These are phyloP conservation scores for Eupsilia transversa DNA, from an alignment of 2,888 invertebrate genomes.

Conservation along the genomic window DNA sequence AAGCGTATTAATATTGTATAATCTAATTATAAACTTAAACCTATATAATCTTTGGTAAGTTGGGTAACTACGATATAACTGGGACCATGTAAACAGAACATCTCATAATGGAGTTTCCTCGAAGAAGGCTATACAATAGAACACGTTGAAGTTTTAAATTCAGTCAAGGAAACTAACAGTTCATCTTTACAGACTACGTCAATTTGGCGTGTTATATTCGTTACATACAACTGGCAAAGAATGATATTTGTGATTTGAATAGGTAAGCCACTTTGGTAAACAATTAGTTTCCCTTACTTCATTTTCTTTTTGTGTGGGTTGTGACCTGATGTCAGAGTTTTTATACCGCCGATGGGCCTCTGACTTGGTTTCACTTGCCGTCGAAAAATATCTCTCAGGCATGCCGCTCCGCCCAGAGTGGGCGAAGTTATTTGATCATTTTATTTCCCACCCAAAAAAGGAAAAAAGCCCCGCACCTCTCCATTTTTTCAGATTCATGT, in stretches of 20 bases:
- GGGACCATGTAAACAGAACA: not conserved
- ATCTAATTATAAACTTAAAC: conserved; percentile 52
- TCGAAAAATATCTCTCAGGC: too few species aligned
- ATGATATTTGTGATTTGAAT: not conserved
- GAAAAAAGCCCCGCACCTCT: too few species aligned
- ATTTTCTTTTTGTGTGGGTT: too few species aligned
- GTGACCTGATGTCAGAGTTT: too few species aligned
- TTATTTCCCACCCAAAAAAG: too few species aligned
- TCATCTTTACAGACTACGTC: not conserved
- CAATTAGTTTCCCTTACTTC: not conserved
- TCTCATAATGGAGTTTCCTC: not conserved
- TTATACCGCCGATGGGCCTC: too few species aligned
- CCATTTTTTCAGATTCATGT: too few species aligned
- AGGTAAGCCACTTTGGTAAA: not conserved
- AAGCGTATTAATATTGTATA: conserved; percentile 39
- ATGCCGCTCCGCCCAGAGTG: too few species aligned
- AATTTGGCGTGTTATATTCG: not conserved
- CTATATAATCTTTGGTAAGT: conserved; percentile 20
- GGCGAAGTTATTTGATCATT: too few species aligned
- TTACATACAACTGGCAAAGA: not conserved
- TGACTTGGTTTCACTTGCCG: too few species aligned
- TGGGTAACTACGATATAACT: not conserved
- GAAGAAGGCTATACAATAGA: not conserved
- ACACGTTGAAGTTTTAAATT: not conserved
- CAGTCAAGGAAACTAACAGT: not conserved